Conservation (phyloP, 2,113 vertebrate species). For the Tupaia tana region DNA sequence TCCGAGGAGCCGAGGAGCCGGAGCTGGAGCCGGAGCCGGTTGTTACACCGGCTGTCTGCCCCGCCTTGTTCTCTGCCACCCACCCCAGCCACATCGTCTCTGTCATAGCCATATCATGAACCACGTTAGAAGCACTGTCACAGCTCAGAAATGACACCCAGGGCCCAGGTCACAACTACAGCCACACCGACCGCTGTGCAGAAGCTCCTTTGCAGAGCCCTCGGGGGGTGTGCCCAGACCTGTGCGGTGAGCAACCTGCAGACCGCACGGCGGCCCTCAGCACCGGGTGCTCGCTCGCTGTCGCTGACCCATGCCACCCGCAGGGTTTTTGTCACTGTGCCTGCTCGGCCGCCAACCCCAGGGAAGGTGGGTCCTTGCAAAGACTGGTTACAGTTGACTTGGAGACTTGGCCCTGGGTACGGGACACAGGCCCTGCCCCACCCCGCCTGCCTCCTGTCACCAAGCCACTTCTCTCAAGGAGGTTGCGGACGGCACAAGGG, state of each 20-base stretch:
- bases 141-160: background rate
- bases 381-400: background rate
- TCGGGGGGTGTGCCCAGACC: accelerated
- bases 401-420: background rate
- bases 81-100: accelerated
- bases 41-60: too few relatives aligned
- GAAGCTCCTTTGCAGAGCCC: background rate
- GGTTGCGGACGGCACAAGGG: background rate
- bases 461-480: background rate
- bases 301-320: accelerated
- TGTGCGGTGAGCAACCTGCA: background rate
- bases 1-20: background rate
- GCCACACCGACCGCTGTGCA: accelerated
- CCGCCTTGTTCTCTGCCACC: background rate
- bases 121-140: background rate
- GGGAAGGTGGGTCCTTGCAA: background rate
- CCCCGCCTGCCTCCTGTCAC: background rate
- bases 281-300: accelerated
- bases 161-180: accelerated
- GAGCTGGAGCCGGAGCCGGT: too few relatives aligned
- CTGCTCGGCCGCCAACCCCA: accelerated
- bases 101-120: accelerated
- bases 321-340: background rate
- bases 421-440: background rate
- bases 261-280: accelerated